These are phyloP conservation scores for Microplitis deprimator DNA, from an alignment of 2,888 invertebrate species.

Conservation along the genomic window DNA sequence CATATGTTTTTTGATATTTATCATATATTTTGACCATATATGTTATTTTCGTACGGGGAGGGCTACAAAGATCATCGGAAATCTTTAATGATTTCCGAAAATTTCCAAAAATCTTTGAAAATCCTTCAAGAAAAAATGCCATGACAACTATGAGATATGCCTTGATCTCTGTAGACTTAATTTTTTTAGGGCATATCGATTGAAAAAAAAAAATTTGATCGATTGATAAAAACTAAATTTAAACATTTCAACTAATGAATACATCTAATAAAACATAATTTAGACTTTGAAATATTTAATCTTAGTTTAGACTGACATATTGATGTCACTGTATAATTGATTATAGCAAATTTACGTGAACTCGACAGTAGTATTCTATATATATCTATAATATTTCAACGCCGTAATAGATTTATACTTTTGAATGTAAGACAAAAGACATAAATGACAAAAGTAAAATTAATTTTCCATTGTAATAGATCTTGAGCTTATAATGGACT, in stretches of 20 bases:
- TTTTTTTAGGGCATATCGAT: too few species aligned
- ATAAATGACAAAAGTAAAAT: conserved; percentile 4
- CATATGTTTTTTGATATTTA: too few species aligned
- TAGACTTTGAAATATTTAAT: background rate
- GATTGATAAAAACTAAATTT: background rate
- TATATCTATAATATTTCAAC: background rate
- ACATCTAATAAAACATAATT: background rate
- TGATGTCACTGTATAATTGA: background rate
- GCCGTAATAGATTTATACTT: background rate
- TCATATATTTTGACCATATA: too few species aligned
- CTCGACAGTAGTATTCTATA: background rate
- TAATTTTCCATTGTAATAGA: conserved; percentile 17
- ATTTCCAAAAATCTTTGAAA: too few species aligned
- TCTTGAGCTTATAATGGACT: conserved; percentile 10
- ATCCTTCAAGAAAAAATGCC: too few species aligned
- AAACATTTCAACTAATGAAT: background rate
- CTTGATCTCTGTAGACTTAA: too few species aligned
- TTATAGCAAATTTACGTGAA: background rate
- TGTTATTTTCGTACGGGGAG: too few species aligned
- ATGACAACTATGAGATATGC: too few species aligned
- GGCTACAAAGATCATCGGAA: too few species aligned
- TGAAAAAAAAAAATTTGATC: too few species aligned
- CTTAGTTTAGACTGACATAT: background rate
- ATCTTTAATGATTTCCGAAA: too few species aligned
- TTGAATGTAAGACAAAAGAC: conserved; percentile 7